Percentiles rank a stretch among this genome's conserved stretches.
Evolutionary conservation across 2,888 invertebrate genomes (phyloP).

Genomic region (Acleris cristana): DNA sequence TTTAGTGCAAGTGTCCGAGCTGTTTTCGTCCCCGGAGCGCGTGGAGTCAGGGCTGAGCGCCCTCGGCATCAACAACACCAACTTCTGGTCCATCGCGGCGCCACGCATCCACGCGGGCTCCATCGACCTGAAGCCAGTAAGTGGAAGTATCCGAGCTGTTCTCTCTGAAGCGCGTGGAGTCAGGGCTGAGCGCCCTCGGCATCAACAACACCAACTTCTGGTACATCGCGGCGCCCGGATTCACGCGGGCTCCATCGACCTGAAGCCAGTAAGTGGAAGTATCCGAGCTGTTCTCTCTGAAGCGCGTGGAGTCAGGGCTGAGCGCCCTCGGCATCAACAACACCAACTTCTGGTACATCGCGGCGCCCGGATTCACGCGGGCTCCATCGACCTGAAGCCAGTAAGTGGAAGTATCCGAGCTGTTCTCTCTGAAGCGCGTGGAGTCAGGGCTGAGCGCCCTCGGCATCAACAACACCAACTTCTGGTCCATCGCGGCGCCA

Average conservation of each 20-base stretch:
- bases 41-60: constrained; percentile 55
- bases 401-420: constrained; percentile 48
- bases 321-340: constrained; percentile 66
- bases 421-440: constrained; percentile 59
- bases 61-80: constrained; percentile 73
- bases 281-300: constrained; percentile 51
- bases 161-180: constrained; percentile 57
- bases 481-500: constrained; percentile 75
- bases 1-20: constrained; percentile 59
- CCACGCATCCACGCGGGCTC: constrained; percentile 63
- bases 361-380: constrained; percentile 66
- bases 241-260: constrained; percentile 56
- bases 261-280: constrained; percentile 61
- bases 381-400: constrained; percentile 63
- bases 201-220: constrained; percentile 78
- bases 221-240: constrained; percentile 73
- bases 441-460: constrained; percentile 53
- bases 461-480: constrained; percentile 75
- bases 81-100: constrained; percentile 76
- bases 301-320: constrained; percentile 43
- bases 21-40: constrained; percentile 58
- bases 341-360: constrained; percentile 77
- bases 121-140: constrained; percentile 66
- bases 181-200: constrained; percentile 55
- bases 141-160: constrained; percentile 49